A percentile compares a stretch with the other conserved stretches of the same genome.
Conservation (phyloP, 53 echinoderm and acorn worm species). For the Apostichopus leukothele region DNA sequence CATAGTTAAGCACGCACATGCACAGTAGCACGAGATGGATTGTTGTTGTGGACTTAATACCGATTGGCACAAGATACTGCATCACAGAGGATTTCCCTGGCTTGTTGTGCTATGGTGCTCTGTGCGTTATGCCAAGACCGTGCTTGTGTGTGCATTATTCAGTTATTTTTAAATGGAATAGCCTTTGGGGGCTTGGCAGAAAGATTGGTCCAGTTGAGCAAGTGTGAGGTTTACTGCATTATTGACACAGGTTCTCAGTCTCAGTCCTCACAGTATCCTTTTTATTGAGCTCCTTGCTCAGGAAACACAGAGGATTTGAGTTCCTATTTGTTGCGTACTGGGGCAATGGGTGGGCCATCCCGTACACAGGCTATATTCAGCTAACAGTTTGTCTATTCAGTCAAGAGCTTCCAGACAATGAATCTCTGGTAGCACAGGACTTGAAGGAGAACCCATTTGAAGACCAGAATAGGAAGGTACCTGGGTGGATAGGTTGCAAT, state of each 20-base stretch:
- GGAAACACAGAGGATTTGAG: constrained; percentile 53
- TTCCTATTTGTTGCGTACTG: constrained; percentile 49
- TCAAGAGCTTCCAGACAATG: constrained; percentile 50
- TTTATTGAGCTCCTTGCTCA: constrained; percentile 58
- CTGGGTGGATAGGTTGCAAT: constrained; percentile 70
- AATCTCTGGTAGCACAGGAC: constrained; percentile 67
- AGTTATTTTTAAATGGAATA: no score
- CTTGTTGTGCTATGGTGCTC: no score
- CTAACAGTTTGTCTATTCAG: constrained; percentile 56
- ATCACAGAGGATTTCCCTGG: no score
- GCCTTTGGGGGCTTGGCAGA: neutral
- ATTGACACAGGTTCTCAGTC: constrained; percentile 79
- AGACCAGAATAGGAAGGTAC: constrained; percentile 51
- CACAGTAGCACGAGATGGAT: no score
- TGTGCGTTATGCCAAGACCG: no score
- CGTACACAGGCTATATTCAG: constrained; percentile 69
- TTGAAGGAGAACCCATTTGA: constrained; percentile 39
- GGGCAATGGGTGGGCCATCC: constrained; percentile 60
- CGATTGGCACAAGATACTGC: no score
- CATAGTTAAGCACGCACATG: no score
- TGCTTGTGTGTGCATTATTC: no score
- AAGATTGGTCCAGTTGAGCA: constrained; percentile 21
- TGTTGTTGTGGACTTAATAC: no score
- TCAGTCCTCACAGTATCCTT: constrained; percentile 68
- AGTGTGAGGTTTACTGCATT: constrained; percentile 57